Evolutionary conservation across 1,140 invertebrate species (phyloP).

Genomic region (Dryas iulia): DNA sequence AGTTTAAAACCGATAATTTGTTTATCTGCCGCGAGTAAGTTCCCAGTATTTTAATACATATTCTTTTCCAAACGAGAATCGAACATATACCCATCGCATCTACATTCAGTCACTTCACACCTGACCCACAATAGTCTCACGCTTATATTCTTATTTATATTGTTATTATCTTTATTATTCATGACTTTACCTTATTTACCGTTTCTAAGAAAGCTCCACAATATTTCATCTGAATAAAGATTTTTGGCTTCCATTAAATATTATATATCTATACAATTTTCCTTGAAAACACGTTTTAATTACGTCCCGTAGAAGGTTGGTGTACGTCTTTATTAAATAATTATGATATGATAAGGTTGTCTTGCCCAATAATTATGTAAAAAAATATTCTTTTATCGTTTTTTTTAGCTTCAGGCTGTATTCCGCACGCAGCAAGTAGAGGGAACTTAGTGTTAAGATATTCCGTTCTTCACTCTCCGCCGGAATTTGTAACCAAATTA

Average conservation of each 20-base stretch:
- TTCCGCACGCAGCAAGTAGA: too few relatives aligned
- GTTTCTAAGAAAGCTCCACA: background rate
- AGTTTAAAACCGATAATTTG: too few relatives aligned
- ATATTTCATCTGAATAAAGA: background rate
- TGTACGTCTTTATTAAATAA: background rate
- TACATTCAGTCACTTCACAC: background rate
- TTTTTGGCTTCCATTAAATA: background rate
- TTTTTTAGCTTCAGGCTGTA: too few relatives aligned
- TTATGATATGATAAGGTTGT: background rate
- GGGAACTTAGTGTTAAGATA: too few relatives aligned
- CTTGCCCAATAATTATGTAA: background rate
- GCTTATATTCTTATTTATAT: background rate
- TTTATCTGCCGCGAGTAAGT: too few relatives aligned
- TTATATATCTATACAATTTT: background rate
- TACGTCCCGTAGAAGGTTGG: background rate
- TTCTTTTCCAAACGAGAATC: too few relatives aligned
- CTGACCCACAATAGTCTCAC: background rate
- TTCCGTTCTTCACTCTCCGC: too few relatives aligned
- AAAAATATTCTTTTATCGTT: background rate
- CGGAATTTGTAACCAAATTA: too few relatives aligned
- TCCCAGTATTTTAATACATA: too few relatives aligned
- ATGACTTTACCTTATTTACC: background rate
- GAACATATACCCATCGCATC: too few relatives aligned
- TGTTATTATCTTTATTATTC: background rate
- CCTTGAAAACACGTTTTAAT: background rate